Conservation (phyloP, 2,888 invertebrate genomes). For the Leptothorax acervorum region DNA sequence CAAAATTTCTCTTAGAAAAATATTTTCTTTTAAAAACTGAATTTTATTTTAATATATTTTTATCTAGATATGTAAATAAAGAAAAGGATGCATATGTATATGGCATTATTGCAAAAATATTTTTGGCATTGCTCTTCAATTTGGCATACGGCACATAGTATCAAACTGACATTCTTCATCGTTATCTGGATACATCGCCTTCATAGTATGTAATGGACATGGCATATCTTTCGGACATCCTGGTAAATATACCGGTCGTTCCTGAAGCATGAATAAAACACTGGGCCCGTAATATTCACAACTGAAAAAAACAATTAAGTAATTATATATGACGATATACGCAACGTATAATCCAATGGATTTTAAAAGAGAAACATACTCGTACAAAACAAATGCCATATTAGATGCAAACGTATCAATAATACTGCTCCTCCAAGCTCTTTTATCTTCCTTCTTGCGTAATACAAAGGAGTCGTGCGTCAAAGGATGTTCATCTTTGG, state of each 20-base stretch:
- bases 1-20: slow-evolving; percentile 18
- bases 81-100: neutral
- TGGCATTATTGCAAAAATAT: neutral
- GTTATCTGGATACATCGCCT: slow-evolving; percentile 87
- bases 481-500: slow-evolving; percentile 89
- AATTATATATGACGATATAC: neutral
- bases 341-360: neutral
- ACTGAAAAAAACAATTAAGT: slow-evolving; percentile 81
- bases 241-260: slow-evolving; percentile 89
- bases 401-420: slow-evolving; percentile 94
- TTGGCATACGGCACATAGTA: slow-evolving; percentile 87
- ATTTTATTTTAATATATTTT: neutral
- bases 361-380: slow-evolving; percentile 85
- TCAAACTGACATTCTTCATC: slow-evolving; percentile 90
- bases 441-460: slow-evolving; percentile 85
- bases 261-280: slow-evolving; percentile 91
- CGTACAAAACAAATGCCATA: slow-evolving; percentile 91
- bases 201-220: slow-evolving; percentile 89
- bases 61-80: slow-evolving; percentile 6
- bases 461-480: slow-evolving; percentile 86
- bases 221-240: slow-evolving; percentile 88
- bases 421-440: slow-evolving; percentile 86
- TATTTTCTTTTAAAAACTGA: slow-evolving; percentile 4
- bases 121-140: neutral
- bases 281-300: slow-evolving; percentile 85